These are phyloP conservation scores for Sphinx pinastri DNA, from an alignment of 2,888 invertebrate species.

Conservation along the genomic window DNA sequence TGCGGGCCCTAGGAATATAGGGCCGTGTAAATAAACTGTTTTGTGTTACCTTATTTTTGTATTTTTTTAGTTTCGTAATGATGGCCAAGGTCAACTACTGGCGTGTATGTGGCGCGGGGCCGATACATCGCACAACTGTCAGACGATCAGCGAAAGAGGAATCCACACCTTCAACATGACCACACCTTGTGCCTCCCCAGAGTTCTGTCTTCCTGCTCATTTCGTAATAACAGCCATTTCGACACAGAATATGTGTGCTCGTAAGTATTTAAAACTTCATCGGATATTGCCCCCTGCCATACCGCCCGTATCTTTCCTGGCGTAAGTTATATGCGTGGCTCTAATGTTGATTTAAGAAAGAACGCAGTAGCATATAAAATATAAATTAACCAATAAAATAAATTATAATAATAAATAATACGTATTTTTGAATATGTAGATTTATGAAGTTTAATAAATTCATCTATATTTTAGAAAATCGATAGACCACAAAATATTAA, in stretches of 20 bases:
- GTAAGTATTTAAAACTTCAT: slow-evolving; percentile 67
- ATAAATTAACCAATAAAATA: too few relatives aligned
- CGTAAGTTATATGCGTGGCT: too few relatives aligned
- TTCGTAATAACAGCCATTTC: slow-evolving; percentile 79
- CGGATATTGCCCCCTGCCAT: not conserved
- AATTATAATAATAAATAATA: too few relatives aligned
- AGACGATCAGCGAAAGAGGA: slow-evolving; percentile 70
- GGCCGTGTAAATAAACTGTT: not conserved
- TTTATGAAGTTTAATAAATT: too few relatives aligned
- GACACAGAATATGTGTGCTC: slow-evolving; percentile 83
- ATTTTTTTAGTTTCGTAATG: slow-evolving; percentile 76
- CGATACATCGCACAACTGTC: slow-evolving; percentile 75
- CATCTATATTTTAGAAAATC: too few relatives aligned
- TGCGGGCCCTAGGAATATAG: too few relatives aligned
- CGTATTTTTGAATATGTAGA: too few relatives aligned
- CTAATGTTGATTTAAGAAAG: too few relatives aligned
- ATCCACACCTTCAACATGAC: slow-evolving; percentile 76
- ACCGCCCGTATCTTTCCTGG: too few relatives aligned
- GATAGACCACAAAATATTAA: too few relatives aligned
- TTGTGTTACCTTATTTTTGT: not conserved
- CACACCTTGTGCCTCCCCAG: slow-evolving; percentile 71
- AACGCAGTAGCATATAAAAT: too few relatives aligned
- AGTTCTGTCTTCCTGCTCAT: slow-evolving; percentile 80
- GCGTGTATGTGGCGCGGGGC: slow-evolving; percentile 84
- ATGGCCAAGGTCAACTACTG: slow-evolving; percentile 79